These are phyloP conservation scores for Aphrocallistes beatrix DNA, from an alignment of 37 sponge, comb jelly and placozoan genomes.

Conservation along the genomic window DNA sequence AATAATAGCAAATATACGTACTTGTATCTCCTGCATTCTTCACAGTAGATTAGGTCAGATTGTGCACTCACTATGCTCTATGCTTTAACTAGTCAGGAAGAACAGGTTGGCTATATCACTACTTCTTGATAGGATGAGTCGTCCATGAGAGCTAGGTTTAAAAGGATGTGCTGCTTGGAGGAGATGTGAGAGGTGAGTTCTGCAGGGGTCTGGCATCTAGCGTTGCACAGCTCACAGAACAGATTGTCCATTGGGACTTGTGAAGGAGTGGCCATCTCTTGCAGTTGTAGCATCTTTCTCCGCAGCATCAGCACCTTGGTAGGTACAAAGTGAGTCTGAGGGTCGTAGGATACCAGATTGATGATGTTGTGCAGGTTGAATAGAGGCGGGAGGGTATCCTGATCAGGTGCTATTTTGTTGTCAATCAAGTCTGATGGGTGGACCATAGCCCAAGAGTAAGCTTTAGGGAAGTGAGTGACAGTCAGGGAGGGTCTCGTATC, in stretches of 20 bases:
- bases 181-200: slow-evolving; percentile 35
- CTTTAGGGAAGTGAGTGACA: neutral
- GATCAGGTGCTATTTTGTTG: neutral
- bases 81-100: too few species aligned
- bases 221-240: slow-evolving; percentile 37
- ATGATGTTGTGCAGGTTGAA: slow-evolving; percentile 48
- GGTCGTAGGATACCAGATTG: slow-evolving; percentile 29
- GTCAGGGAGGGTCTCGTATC: neutral
- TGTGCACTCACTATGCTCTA: too few species aligned
- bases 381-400: neutral
- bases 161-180: slow-evolving; percentile 16
- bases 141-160: neutral
- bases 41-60: too few species aligned
- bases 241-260: slow-evolving; percentile 23
- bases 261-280: slow-evolving; percentile 16
- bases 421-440: neutral
- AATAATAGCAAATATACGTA: too few species aligned
- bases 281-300: slow-evolving; percentile 32
- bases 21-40: too few species aligned
- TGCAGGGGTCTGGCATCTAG: neutral
- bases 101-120: too few species aligned
- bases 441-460: neutral
- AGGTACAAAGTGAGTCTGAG: neutral
- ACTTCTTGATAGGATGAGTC: neutral
- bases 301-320: slow-evolving; percentile 23